phyloP scores from a whole-genome alignment of 1,140 invertebrate genomes.

The Drosophila nebulosa region DNA sequence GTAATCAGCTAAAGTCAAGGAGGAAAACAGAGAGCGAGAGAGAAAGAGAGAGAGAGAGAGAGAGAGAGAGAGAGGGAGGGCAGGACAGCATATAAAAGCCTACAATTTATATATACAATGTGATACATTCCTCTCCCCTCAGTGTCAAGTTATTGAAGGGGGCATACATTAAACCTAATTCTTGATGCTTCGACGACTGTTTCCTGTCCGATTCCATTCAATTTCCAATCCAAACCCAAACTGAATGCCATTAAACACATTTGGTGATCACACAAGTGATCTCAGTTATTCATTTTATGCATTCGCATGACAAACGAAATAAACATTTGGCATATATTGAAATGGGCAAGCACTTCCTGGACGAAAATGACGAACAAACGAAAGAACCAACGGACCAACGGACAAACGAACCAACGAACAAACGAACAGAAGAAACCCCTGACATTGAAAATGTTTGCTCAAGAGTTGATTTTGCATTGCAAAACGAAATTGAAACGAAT shows the following conservation, averaged over 20 bases:
- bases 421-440: conserved; percentile 3
- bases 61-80: no score
- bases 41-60: no score
- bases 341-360: conserved; percentile 39
- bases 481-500: not conserved
- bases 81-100: not conserved
- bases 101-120: not conserved
- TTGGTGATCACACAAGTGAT: conserved; percentile 2
- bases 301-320: conserved; percentile 20
- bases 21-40: not conserved
- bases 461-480: conserved; percentile 39
- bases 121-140: no score
- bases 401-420: not conserved
- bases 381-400: conserved; percentile 3
- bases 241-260: conserved; percentile 44
- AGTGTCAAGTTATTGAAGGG: conserved; percentile 18
- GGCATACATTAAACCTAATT: conserved; percentile 49
- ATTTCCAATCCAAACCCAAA: not conserved
- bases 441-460: conserved; percentile 59
- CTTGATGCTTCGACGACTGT: conserved; percentile 4
- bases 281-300: conserved; percentile 42
- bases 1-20: not conserved
- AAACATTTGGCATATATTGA: conserved; percentile 10
- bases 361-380: conserved; percentile 3
- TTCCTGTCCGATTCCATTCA: conserved; percentile 35